These are phyloP conservation scores for Anastrepha ludens DNA, from an alignment of 1,140 invertebrate species.

Conservation along the genomic window DNA sequence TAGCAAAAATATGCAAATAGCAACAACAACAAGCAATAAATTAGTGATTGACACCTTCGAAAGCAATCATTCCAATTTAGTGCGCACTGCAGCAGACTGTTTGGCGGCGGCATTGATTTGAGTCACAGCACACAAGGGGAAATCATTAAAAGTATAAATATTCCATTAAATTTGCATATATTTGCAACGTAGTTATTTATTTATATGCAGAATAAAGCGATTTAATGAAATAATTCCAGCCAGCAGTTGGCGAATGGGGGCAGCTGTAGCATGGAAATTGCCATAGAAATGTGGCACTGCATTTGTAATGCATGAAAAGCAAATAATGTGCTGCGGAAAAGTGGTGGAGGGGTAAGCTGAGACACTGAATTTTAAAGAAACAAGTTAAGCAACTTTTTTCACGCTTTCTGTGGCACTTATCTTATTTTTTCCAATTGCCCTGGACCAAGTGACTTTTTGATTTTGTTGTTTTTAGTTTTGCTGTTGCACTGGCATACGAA, in stretches of 20 bases:
- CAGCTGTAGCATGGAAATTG: background rate
- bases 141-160: conserved; percentile 7
- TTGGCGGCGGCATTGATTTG: conserved; percentile 16
- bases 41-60: conserved; percentile 33
- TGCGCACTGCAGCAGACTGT: background rate
- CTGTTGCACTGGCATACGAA: background rate
- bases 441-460: background rate
- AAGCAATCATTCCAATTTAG: conserved; percentile 17
- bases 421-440: background rate
- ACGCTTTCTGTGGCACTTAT: background rate
- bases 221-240: background rate
- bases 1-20: background rate
- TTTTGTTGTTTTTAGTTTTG: background rate
- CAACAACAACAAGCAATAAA: conserved; percentile 24
- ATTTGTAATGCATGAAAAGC: conserved; percentile 19
- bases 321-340: background rate
- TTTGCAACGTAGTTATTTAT: background rate
- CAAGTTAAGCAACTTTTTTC: conserved; percentile 39
- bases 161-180: conserved; percentile 33
- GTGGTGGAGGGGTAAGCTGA: too few species aligned
- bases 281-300: background rate
- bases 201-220: conserved; percentile 26
- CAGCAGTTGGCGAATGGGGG: background rate
- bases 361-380: background rate
- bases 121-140: background rate